These are phyloP conservation scores for Vidua chalybeata DNA, from an alignment of 2,113 vertebrate species.

Conservation along the genomic window DNA sequence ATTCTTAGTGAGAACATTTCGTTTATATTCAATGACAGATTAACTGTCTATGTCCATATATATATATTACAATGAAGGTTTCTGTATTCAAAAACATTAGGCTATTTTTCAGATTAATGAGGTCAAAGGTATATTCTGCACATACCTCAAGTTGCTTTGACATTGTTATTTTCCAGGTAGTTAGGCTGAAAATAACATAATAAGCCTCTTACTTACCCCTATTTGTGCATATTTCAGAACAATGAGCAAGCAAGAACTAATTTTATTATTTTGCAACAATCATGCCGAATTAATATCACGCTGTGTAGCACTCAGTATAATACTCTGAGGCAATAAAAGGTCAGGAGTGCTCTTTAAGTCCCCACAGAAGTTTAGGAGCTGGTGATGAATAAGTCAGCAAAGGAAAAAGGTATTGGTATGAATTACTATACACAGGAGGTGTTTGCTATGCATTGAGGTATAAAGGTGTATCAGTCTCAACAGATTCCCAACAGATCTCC, in stretches of 20 bases:
- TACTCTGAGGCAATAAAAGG: not conserved
- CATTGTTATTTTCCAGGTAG: not conserved
- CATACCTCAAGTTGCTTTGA: not conserved
- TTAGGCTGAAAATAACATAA: not conserved
- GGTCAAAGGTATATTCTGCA: not conserved
- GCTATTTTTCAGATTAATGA: not conserved
- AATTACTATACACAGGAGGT: not conserved
- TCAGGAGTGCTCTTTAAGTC: not conserved
- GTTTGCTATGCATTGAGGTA: not conserved
- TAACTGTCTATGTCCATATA: not conserved
- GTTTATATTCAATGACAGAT: not conserved
- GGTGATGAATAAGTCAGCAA: not conserved
- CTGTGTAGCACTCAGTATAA: not conserved
- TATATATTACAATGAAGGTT: not conserved
- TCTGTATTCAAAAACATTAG: not conserved
- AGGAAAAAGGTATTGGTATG: not conserved
- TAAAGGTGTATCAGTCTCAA: not conserved
- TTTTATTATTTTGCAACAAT: not conserved
- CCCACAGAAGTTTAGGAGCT: not conserved
- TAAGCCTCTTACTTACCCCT: not conserved
- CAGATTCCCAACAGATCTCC: not conserved
- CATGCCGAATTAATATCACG: not conserved
- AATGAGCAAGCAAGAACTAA: not conserved
- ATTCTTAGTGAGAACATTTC: not conserved
- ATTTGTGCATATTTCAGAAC: not conserved